phyloP scores from a whole-genome alignment of 2,888 invertebrate genomes.

The Quadroppia sp. region DNA sequence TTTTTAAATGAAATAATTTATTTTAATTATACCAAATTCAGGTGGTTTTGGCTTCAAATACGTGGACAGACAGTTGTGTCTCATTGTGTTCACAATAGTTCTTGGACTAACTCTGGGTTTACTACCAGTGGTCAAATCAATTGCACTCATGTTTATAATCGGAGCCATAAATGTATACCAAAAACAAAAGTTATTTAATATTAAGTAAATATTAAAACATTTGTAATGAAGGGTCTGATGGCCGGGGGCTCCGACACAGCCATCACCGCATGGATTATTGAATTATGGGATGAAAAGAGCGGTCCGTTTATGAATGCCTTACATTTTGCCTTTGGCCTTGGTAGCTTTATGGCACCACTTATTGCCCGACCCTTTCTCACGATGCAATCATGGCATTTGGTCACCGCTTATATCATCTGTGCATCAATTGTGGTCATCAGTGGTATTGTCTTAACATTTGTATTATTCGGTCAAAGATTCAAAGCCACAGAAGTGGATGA shows the following conservation, averaged over 20 bases:
- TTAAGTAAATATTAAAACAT: background rate
- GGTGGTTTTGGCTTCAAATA: slow-evolving; percentile 33
- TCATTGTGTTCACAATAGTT: background rate
- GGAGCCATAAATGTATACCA: slow-evolving; percentile 2
- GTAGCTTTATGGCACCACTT: slow-evolving; percentile 3
- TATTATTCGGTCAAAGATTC: background rate
- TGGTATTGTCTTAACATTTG: slow-evolving; percentile 20
- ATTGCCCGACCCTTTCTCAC: slow-evolving; percentile 11
- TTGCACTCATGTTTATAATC: background rate
- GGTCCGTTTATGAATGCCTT: background rate
- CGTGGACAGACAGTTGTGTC: background rate
- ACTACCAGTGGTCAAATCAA: background rate
- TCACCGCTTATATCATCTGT: background rate
- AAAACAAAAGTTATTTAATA: background rate
- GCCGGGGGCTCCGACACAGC: slow-evolving; percentile 5
- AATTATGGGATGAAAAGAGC: slow-evolving; percentile 28
- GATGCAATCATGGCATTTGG: background rate
- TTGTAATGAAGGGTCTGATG: slow-evolving; percentile 3
- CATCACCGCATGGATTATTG: slow-evolving; percentile 27
- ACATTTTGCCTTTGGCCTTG: background rate
- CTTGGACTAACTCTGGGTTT: slow-evolving; percentile 6
- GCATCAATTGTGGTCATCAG: background rate
- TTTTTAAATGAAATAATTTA: background rate
- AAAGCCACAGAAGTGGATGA: background rate
- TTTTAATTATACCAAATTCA: background rate